Evolutionary conservation across 2,113 vertebrate species (phyloP).

Genomic region (Bubo bubo): DNA sequence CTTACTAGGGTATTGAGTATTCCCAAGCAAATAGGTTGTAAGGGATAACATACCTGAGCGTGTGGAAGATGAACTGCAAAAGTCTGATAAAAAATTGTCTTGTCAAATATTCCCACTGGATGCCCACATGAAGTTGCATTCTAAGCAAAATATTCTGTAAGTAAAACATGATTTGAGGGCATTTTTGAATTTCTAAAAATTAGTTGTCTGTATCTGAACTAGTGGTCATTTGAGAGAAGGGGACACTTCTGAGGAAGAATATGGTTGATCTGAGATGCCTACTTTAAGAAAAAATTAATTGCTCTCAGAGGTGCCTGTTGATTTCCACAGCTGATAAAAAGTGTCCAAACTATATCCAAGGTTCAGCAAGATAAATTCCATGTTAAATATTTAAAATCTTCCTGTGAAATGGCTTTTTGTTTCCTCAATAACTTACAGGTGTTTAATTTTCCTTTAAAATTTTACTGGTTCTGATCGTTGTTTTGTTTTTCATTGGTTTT

Average conservation of each 20-base stretch:
- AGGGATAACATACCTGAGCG: background rate
- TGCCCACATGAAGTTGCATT: background rate
- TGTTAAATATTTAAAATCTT: background rate
- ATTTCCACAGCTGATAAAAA: background rate
- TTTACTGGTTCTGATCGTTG: background rate
- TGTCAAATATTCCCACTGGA: background rate
- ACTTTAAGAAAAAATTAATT: background rate
- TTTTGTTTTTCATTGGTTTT: background rate
- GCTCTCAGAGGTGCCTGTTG: background rate
- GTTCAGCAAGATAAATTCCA: background rate
- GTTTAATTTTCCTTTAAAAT: background rate
- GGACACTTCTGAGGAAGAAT: background rate
- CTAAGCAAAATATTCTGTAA: background rate
- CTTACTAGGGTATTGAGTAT: background rate
- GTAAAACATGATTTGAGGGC: background rate
- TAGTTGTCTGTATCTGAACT: background rate
- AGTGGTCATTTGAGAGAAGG: background rate
- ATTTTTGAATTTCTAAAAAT: background rate
- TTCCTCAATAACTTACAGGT: background rate
- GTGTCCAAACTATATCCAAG: background rate
- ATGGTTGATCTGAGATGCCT: background rate
- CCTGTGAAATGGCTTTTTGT: background rate
- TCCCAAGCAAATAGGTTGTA: background rate
- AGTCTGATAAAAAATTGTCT: background rate
- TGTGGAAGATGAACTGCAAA: background rate